Base-by-base conservation (phyloP, 2,797 vertebrate species). In the Helarctos malayanus region DNA sequence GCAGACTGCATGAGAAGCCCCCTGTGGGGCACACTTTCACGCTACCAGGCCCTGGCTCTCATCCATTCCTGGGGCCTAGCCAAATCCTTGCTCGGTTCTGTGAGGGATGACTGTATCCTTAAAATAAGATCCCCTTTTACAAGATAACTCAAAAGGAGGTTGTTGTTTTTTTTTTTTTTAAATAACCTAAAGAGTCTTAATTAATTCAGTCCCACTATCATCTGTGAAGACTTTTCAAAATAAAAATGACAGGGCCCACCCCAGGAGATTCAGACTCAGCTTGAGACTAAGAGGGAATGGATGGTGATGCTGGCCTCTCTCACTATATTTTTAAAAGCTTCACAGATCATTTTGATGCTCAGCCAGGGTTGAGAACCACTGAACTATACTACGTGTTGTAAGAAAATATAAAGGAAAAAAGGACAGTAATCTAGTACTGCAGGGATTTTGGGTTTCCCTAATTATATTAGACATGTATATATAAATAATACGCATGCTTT, bases 141-240 rank as follows among this genome's bases (percentile, higher is more conserved):
- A 69, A 95, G 18, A 14, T 11, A 61, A 57, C 49, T 3, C 13
- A 82, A 59, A 18, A 71, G 16, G 11, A 83, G 11, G 2, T 23
- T 41, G 35, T 23, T 41, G 35, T 13, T 61, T 16, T 45, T 27
- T 38, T 1, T 41, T 85, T 52, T n/a, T 52, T 63, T 68, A 32
- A 59, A 78, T 59, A 73, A 81, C 7, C 15, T n/a, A 69, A 54
- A 71, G 25, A 52, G 11, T 87, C 38, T 93, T 84, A 81, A 76
- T 89, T 84, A 76, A 76, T 76, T 69, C 57, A 84, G 14, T 49
- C 65, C 52, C 65, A 81, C 19, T 65, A 11, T 87, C 47, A 85
- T 56, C 84, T 59, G 35, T 73, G 38, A 94, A 95, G 49, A 90
- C 7, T 69, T 95, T 97, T 81, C 57, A 88, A 73, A 95, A 79